These are phyloP conservation scores for Sabellastarte sp. DNA, from an alignment of 2,888 invertebrate genomes.

Conservation along the genomic window DNA sequence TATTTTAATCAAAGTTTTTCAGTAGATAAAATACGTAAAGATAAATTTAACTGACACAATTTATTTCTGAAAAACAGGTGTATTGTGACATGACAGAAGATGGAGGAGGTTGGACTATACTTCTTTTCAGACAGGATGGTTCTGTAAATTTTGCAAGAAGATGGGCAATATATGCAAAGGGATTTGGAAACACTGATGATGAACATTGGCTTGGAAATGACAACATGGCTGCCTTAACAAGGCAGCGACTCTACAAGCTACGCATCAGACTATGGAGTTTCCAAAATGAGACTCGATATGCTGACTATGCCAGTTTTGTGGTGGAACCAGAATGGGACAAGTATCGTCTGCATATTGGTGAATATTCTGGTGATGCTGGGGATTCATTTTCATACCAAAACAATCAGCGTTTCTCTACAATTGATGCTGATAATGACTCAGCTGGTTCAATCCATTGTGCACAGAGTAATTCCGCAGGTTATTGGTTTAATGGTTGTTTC, in stretches of 20 bases:
- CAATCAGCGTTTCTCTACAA: background rate
- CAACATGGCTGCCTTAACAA: background rate
- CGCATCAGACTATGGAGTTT: background rate
- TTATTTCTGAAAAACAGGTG: background rate
- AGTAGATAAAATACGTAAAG: no score
- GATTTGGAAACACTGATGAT: background rate
- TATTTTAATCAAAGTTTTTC: no score
- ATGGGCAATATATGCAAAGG: background rate
- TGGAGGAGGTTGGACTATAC: background rate
- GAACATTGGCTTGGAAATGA: background rate
- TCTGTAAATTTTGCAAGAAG: background rate
- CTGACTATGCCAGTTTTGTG: background rate
- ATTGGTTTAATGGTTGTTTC: no score
- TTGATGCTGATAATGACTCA: background rate
- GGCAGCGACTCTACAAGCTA: background rate
- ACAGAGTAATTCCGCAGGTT: no score
- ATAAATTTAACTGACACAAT: no score
- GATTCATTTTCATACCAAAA: background rate
- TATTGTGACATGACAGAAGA: background rate
- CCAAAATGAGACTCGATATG: background rate
- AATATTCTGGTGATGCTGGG: background rate
- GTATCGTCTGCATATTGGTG: background rate
- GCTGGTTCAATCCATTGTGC: no score
- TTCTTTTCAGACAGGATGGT: background rate
- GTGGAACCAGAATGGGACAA: slow-evolving; percentile 1